Conservation (phyloP, 2,113 vertebrate genomes). For the Podarcis cretensis region DNA sequence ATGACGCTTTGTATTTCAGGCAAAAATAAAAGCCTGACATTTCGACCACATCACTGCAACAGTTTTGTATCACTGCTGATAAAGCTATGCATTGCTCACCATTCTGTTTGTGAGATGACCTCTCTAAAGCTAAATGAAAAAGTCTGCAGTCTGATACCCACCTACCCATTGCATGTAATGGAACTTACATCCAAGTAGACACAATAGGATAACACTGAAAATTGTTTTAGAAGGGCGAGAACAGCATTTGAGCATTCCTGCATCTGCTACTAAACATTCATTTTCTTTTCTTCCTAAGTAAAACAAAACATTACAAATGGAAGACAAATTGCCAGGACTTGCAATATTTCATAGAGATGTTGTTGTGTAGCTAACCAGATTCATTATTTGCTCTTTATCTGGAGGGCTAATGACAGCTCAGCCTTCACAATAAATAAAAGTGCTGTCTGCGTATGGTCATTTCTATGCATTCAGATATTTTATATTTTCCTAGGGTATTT, state of each 20-base stretch:
- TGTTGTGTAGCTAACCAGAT: constrained; percentile 56
- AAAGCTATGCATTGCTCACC: background rate
- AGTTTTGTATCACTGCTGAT: background rate
- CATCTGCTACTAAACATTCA: constrained; percentile 62
- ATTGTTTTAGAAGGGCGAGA: constrained; percentile 23
- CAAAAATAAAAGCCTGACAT: background rate
- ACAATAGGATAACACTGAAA: background rate
- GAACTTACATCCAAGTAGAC: background rate
- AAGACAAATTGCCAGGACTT: constrained; percentile 52
- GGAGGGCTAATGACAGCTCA: constrained; percentile 61
- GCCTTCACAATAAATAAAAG: constrained; percentile 57
- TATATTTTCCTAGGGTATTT: constrained; percentile 62
- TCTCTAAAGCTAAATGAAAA: background rate
- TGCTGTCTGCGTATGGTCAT: constrained; percentile 58
- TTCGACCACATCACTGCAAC: background rate
- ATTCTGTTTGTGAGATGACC: background rate
- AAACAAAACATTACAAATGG: constrained; percentile 56
- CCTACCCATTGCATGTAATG: background rate
- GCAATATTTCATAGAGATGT: constrained; percentile 67
- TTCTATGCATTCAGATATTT: constrained; percentile 62
- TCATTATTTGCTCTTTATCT: constrained; percentile 66
- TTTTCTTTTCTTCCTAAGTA: constrained; percentile 62
- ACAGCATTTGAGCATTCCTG: constrained; percentile 55
- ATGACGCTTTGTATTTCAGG: too few species aligned
- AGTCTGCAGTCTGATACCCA: background rate